Evolutionary conservation across 1,140 invertebrate genomes (phyloP), one percentile per base, ranked within the genome.

Genomic region (Agraylea sexmaculata): DNA sequence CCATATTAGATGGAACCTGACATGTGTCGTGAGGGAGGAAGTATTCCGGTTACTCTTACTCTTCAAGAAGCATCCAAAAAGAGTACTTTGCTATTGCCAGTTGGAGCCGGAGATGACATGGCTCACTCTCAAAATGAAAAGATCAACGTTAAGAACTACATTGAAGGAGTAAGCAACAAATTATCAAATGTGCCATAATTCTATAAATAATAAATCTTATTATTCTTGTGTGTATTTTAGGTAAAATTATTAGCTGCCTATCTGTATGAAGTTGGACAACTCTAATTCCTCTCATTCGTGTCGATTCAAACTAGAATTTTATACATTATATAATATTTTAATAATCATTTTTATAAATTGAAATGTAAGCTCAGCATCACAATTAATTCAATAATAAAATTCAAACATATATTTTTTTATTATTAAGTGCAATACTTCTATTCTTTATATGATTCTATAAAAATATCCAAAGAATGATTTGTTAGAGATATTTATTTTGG

Each of bases 111-210:
- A 41, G 93, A 97, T 63, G 94, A 98, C 68, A 93, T 93, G 45
- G 92, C 93, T 42, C 94, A 99, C 70, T 94, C 91, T 1, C 94
- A 97, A 64, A 97, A 97, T 69, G 94, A 98, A 63, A 98, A 98
- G 62, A 74, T 97, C 47, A 82, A 95, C 67, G 68, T 84, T 39
- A 68, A 71, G 35, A 97, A 96, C 65, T 97, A 95, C 53, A 91
- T 96, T 50, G 77, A 91, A 66, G 92, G 92, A 44, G 89, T 94
- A 70, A 76, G 79, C 70, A 23, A n/a, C 16, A 12, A 28, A 29
- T 37, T 37, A 11, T 35, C 15, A 19, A 19, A 20, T 35, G 5
- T 6, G 13, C 13, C 15, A 32, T 32, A 7, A 7, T 7, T 16
- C 23, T n/a, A 27, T n/a, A 8, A 27, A 27, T n/a, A 27, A 30